Evolutionary conservation across 2,113 vertebrate genomes (phyloP).

Genomic region (Pachycephala philippinensis): DNA sequence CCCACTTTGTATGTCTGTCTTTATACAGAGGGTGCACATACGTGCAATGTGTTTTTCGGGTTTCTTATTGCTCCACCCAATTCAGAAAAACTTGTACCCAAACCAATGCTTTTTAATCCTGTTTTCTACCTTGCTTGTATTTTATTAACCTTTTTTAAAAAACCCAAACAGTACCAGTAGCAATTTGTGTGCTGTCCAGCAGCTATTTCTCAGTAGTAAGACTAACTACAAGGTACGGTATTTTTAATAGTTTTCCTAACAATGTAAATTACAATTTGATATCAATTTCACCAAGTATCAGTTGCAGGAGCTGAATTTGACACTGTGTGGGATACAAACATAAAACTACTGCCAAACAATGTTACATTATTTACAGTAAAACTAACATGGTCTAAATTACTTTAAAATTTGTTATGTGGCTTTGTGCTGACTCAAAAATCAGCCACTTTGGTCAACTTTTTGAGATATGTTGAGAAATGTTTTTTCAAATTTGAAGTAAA

Average conservation of each 20-base stretch:
- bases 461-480: not conserved
- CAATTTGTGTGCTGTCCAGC: conserved; percentile 37
- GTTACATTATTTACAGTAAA: not conserved
- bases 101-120: conserved; percentile 51
- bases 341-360: conserved; percentile 48
- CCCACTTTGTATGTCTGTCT: conserved; percentile 54
- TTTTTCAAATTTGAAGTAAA: conserved; percentile 10
- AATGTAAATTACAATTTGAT: conserved; percentile 46
- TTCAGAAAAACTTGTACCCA: conserved; percentile 35
- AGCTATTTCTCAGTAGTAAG: conserved; percentile 43
- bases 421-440: conserved; percentile 33
- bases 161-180: not conserved
- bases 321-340: conserved; percentile 18
- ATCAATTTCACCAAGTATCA: conserved; percentile 2
- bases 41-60: conserved; percentile 37
- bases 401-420: not conserved
- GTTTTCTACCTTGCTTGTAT: conserved; percentile 63
- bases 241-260: conserved; percentile 66
- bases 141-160: conserved; percentile 58
- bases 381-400: not conserved
- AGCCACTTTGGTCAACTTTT: not conserved
- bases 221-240: conserved; percentile 15
- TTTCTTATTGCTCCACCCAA: conserved; percentile 35
- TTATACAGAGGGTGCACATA: conserved; percentile 17
- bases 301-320: conserved; percentile 46